Base-by-base conservation (phyloP, 2,797 vertebrate genomes). In the Dendrocincla fuliginosa region DNA sequence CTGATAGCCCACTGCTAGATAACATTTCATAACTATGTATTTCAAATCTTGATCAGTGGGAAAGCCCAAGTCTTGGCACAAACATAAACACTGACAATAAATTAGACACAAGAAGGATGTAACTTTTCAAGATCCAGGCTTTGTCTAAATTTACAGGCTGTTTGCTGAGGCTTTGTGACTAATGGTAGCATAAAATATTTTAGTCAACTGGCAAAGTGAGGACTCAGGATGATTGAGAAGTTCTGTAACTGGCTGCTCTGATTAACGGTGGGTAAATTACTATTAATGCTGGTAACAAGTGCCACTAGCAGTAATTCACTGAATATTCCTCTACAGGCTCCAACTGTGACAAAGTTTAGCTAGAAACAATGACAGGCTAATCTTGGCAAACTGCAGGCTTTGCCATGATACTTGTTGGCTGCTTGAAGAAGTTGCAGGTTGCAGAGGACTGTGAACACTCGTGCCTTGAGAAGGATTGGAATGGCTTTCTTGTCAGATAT, bases 181-280 rank as follows among this genome's bases (percentile, higher is more conserved):
- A 97, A 96, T 92, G 70, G 84, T 41, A 92, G 65, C 91, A 97
- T 97, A 97, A 97, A 97, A 92, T 97, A 97, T 97, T 97, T 95
- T 52, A 97, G 95, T 95, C 97, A 96, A 90, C 96, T 92, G 92
- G 90, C 80, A 96, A 97, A 97, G 76, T 87, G 90, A 97, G 84
- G 93, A 85, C 92, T 95, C 71, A 79, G 89, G 93, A 95, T 97
- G 97, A 98, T 70, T 96, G 96, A 96, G 95, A 98, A 96, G 84
- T 90, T 90, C 91, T 88, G 81, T 91, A 93, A 85, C 89, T 19
- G 37, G 88, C 89, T 95, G 57, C 56, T 93, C 94, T 96, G 95
- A 97, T 97, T 97, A 97, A 97, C 35, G 15, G 81, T 61, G 61
- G 57, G 64, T 95, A 97, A 96, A 97, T 97, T 96, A 93, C 88